Evolutionary conservation across 2,113 vertebrate species (phyloP).

Genomic region (Ranitomeya variabilis): DNA sequence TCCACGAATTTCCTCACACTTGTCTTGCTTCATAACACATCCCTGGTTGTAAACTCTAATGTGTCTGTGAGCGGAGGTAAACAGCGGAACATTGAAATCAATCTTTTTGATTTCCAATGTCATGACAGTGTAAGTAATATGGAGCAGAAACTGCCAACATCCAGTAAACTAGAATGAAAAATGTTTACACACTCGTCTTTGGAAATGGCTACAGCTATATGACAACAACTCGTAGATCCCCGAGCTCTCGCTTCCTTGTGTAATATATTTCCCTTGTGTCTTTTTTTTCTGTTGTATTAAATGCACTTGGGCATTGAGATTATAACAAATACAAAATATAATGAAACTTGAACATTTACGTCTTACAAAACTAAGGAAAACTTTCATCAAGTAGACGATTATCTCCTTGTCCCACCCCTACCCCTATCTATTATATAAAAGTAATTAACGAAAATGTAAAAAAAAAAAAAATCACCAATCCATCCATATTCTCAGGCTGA

Average conservation of each 20-base stretch:
- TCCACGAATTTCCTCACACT: slow-evolving; percentile 12
- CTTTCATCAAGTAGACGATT: not conserved
- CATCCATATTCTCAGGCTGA: no score
- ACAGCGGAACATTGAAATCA: slow-evolving; percentile 47
- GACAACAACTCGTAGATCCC: slow-evolving; percentile 36
- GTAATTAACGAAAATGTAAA: no score
- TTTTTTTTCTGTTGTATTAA: slow-evolving; percentile 42
- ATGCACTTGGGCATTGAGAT: not conserved
- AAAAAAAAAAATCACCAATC: no score
- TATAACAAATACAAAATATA: not conserved
- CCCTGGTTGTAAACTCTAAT: slow-evolving; percentile 30
- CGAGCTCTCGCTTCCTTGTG: not conserved
- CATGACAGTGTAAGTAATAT: slow-evolving; percentile 57
- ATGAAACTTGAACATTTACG: not conserved
- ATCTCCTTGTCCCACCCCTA: not conserved
- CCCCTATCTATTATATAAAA: no score
- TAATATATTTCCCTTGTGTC: slow-evolving; percentile 37
- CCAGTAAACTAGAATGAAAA: slow-evolving; percentile 52
- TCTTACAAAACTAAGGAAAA: not conserved
- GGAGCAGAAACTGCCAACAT: slow-evolving; percentile 52
- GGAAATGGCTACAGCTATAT: slow-evolving; percentile 43
- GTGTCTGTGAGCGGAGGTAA: slow-evolving; percentile 45
- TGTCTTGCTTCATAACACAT: slow-evolving; percentile 41
- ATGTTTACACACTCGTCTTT: slow-evolving; percentile 49
- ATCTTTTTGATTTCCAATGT: slow-evolving; percentile 54